Evolutionary conservation across 2,888 invertebrate species (phyloP).

Genomic region (Galerucella nymphaeae): DNA sequence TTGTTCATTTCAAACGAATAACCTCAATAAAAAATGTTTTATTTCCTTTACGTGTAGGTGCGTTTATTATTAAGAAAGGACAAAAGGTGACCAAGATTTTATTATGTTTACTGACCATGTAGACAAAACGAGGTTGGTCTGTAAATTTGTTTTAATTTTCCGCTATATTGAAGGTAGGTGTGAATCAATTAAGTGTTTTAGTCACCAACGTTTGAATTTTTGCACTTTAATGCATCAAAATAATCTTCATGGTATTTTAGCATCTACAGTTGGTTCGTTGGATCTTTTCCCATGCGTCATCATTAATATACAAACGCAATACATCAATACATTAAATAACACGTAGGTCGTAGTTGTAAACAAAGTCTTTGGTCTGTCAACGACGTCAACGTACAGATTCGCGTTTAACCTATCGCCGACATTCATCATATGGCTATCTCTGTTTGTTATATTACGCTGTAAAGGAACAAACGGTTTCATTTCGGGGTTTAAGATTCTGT

Average conservation of each 20-base stretch:
- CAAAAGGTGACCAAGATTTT: conserved; percentile 18
- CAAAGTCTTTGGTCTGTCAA: too few species aligned
- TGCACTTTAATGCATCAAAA: conserved; percentile 19
- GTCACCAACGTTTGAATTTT: conserved; percentile 24
- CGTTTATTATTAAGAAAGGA: background rate
- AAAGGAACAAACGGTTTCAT: too few species aligned
- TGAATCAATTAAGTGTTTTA: conserved; percentile 39
- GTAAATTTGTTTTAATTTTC: conserved; percentile 25
- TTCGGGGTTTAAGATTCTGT: too few species aligned
- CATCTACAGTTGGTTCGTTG: too few species aligned
- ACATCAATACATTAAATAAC: too few species aligned
- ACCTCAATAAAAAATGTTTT: background rate
- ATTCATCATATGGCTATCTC: too few species aligned
- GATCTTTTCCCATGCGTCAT: too few species aligned
- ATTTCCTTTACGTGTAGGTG: background rate
- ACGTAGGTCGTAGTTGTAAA: too few species aligned
- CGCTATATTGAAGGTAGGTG: conserved; percentile 43
- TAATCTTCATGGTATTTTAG: background rate
- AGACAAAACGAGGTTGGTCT: conserved; percentile 15
- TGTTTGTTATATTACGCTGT: too few species aligned
- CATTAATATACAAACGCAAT: too few species aligned
- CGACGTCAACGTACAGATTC: too few species aligned
- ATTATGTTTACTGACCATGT: background rate
- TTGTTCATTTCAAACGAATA: background rate
- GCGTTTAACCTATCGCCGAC: too few species aligned